Conservation (phyloP, 2,888 invertebrate genomes). For the Belgica antarctica region DNA sequence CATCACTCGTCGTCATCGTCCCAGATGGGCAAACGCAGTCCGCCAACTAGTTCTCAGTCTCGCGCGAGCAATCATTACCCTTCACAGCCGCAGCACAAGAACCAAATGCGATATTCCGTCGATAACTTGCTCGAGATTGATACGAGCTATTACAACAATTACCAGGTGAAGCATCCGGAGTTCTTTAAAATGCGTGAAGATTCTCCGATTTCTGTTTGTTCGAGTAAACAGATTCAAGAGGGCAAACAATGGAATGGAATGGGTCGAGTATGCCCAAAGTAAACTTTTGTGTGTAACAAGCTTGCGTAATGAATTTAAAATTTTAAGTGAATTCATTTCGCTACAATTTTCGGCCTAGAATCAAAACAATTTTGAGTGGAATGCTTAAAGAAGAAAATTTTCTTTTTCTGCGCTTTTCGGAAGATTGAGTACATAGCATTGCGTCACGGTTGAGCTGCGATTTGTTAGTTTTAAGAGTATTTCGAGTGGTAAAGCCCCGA, state of each 20-base stretch:
- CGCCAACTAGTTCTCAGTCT: not conserved
- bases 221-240: no score
- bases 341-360: not conserved
- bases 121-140: conserved; percentile 46
- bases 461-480: not conserved
- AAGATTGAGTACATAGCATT: not conserved
- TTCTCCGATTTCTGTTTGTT: no score
- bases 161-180: conserved; percentile 27
- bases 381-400: not conserved
- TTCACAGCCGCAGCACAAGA: conserved; percentile 25
- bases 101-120: conserved; percentile 45
- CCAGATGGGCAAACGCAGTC: conserved; percentile 11
- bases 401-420: not conserved
- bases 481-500: no score
- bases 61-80: conserved; percentile 1
- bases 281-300: conserved; percentile 1
- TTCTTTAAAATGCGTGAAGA: not conserved
- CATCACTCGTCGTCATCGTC: conserved; percentile 7
- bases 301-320: not conserved
- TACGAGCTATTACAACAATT: conserved; percentile 42
- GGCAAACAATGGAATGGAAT: no score
- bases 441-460: not conserved
- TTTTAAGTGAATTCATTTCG: not conserved
- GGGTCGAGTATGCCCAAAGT: no score
- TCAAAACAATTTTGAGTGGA: not conserved